Percentiles rank a stretch among this genome's conserved stretches.
phyloP scores from a whole-genome alignment of 2,888 invertebrate genomes.

The Thecophora atra region DNA sequence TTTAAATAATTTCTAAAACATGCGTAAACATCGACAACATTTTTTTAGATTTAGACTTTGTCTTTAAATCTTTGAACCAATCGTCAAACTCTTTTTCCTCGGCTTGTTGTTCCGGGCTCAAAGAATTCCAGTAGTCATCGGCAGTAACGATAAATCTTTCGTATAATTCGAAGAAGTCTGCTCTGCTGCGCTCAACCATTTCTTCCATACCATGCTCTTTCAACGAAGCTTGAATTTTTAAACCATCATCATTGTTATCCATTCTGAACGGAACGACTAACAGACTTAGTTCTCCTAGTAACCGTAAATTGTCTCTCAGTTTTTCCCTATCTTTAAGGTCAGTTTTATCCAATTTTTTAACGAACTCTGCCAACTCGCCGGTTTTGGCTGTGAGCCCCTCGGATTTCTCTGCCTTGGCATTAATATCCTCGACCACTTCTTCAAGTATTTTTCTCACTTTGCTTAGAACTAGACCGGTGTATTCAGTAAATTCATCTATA shows the following conservation, averaged over 20 bases:
- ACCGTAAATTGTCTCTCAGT: background rate
- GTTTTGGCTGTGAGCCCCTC: background rate
- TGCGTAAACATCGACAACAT: background rate
- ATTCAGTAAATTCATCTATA: background rate
- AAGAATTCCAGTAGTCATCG: background rate
- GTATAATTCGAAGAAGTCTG: background rate
- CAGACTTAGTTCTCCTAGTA: background rate
- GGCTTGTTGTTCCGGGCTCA: background rate
- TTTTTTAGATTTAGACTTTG: background rate
- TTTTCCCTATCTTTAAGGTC: background rate
- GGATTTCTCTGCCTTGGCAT: background rate
- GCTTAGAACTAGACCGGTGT: background rate
- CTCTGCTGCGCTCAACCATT: background rate
- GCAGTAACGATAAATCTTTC: background rate
- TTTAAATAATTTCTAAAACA: background rate
- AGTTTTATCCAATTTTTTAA: background rate
- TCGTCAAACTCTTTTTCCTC: background rate
- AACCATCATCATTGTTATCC: background rate
- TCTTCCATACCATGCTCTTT: background rate
- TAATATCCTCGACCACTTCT: background rate
- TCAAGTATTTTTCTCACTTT: background rate
- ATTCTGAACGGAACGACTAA: background rate
- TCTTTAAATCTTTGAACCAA: background rate
- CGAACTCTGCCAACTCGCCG: background rate
- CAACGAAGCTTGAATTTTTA: background rate